Base-by-base conservation (phyloP, 2,797 vertebrate species). In the Falco novaeseelandiae region DNA sequence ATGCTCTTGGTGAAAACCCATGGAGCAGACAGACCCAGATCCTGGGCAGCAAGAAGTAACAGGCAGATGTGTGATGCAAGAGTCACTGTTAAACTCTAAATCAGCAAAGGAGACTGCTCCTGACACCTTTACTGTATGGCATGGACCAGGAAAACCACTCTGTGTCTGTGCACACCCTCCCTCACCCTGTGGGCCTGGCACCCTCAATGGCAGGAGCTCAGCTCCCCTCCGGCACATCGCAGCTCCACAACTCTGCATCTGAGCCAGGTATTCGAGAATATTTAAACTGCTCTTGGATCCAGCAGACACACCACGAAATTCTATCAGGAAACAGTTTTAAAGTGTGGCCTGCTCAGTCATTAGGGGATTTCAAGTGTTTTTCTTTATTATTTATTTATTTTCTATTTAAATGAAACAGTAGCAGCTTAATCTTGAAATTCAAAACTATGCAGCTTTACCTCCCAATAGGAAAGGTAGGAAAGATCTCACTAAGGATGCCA, bases 91-190 rank as follows among this genome's bases (percentile, higher is more conserved):
- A 7, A 76, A 23, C 22, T 46, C 46, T 30, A 23, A 21, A 49
- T 14, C 18, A 27, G 9, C 2, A 51, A 48, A 42, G 66, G 27
- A 77, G 93, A 22, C 48, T 34, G 32, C 38, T 87, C 32, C 55
- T 9, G 16, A 76, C 15, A 79, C 32, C 22, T 95, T 72, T n/a
- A 26, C 23, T 29, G 4, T 11, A 17, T 4, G 10, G 21, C 38
- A 55, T 1, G 1, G 61, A 26, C 8, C 23, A 82, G 69, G 30
- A 74, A 67, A 44, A 29, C 10, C 22, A 12, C 32, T 23, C 20
- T 38, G 7, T 1, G 1, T 36, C 38, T 54, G 3, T 32, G 30
- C 17, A 34, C 16, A 4, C 5, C 32, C 14, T 59, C 14, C n/a
- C 30, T 66, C 42, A 51, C n/a, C 30, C 52, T 48, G 32, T 29